Base-by-base conservation (phyloP, 2,113 vertebrate genomes). In the Catharus bicknelli region DNA sequence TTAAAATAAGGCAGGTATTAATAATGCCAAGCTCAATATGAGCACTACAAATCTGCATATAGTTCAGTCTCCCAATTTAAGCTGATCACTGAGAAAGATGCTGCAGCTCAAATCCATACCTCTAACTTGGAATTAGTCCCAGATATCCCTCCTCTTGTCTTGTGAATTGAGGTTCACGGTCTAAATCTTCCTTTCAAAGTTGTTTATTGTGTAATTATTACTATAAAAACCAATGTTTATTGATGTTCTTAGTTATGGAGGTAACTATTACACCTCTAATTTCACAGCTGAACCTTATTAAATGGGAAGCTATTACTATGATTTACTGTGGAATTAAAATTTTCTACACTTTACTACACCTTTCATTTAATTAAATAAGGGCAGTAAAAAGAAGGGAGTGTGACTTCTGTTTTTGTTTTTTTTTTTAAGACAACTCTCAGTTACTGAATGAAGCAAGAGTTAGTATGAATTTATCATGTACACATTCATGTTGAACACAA, bases 291-390 rank as follows among this genome's bases (percentile, higher is more conserved):
- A 94, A 81, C 55, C 45, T 72, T 50, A 68, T 55, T 34, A 93
- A 82, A 84, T 77, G 63, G 88, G 61, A 91, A 92, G 47, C 70
- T 86, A 88, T 92, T 90, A 79, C 53, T 70, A 45, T 45, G 69
- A 94, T 84, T 94, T 94, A 83, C 72, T 94, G 77, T 54, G 90
- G 88, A 88, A 95, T 86, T 88, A 72, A 74, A 48, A 95, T 93
- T 95, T 93, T 93, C 83, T 88, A 90, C 79, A 85, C 81, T 74
- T 89, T 85, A 75, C 47, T 82, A 82, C 61, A 92, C 70, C 91
- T 91, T 78, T 77, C 61, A 82, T 61, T 96, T 91, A 90, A 95
- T 90, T 95, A 96, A 95, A 77, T 40, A 70, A 90, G 62, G 58
- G 73, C 74, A 73, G 61, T 59, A 91, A 89, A 96, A 64, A 62